Percentiles rank a stretch among this genome's conserved stretches.
phyloP scores from a whole-genome alignment of 2,888 invertebrate genomes.

The Neoitamus cyanurus region DNA sequence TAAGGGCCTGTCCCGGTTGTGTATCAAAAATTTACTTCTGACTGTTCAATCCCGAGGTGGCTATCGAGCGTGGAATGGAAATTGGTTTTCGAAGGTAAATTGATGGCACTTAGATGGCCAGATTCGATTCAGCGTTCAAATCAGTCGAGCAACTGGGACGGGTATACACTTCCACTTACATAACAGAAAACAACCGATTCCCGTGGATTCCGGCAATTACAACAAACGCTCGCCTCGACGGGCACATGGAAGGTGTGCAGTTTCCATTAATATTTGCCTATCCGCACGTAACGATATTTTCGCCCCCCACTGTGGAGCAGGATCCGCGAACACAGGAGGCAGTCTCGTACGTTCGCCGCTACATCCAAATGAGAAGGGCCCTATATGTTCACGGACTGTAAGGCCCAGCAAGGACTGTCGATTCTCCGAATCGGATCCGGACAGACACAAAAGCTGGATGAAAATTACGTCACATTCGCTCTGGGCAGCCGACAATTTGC shows the following conservation, averaged over 20 bases:
- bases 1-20: not conserved
- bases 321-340: not conserved
- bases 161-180: not conserved
- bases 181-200: not conserved
- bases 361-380: not conserved
- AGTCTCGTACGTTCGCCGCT: not conserved
- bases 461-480: constrained; percentile 41
- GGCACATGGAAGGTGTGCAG: not conserved
- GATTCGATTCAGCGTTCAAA: not conserved
- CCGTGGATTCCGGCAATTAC: not conserved
- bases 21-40: not conserved
- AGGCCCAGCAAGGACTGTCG: constrained; percentile 5
- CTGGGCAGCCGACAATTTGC: not conserved
- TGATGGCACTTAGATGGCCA: not conserved
- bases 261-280: not conserved
- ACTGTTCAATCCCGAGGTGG: not conserved
- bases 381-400: not conserved
- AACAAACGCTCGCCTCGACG: not conserved
- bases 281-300: not conserved
- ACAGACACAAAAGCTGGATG: constrained; percentile 26
- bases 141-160: not conserved
- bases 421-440: constrained; percentile 9
- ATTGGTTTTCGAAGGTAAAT: not conserved
- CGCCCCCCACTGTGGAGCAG: not conserved
- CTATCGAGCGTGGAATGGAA: not conserved